phyloP scores from a whole-genome alignment of 2,888 invertebrate genomes.

The Melieria omissa region DNA sequence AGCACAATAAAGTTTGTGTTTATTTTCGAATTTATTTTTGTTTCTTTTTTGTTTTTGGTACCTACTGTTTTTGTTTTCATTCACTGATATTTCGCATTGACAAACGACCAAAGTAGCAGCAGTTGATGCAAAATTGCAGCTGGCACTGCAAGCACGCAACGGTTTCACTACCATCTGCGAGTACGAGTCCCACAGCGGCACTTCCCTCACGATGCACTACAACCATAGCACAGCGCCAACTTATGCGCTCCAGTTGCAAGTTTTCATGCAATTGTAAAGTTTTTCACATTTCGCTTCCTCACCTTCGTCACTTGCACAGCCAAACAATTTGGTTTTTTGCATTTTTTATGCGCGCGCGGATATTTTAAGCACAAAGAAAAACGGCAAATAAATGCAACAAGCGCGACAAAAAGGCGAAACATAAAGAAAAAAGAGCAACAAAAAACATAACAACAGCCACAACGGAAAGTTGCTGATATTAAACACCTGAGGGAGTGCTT shows the following conservation, averaged over 20 bases:
- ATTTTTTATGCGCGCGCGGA: background rate
- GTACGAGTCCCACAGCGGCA: background rate
- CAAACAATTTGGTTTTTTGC: too few relatives aligned
- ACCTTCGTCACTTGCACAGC: too few relatives aligned
- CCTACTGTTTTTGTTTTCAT: too few relatives aligned
- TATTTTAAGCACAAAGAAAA: background rate
- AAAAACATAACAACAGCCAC: too few relatives aligned
- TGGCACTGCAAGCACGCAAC: too few relatives aligned
- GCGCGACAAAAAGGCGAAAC: background rate
- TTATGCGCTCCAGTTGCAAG: constrained; percentile 9
- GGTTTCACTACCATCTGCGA: constrained; percentile 14
- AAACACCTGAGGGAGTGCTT: constrained; percentile 32
- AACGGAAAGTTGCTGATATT: constrained; percentile 27
- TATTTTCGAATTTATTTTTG: too few relatives aligned
- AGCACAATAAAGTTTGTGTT: too few relatives aligned
- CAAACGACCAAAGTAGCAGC: too few relatives aligned
- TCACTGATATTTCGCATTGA: too few relatives aligned
- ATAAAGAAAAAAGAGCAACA: background rate
- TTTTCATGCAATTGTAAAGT: background rate
- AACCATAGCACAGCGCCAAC: constrained; percentile 25
- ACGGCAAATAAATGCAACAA: background rate
- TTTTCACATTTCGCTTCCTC: too few relatives aligned
- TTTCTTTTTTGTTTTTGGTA: too few relatives aligned
- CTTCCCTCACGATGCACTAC: background rate
- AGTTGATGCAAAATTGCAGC: too few relatives aligned